A percentile compares a stretch with the other conserved stretches of the same genome.
Evolutionary conservation across 2,113 vertebrate genomes (phyloP).

Genomic region (Scytalopus superciliaris): DNA sequence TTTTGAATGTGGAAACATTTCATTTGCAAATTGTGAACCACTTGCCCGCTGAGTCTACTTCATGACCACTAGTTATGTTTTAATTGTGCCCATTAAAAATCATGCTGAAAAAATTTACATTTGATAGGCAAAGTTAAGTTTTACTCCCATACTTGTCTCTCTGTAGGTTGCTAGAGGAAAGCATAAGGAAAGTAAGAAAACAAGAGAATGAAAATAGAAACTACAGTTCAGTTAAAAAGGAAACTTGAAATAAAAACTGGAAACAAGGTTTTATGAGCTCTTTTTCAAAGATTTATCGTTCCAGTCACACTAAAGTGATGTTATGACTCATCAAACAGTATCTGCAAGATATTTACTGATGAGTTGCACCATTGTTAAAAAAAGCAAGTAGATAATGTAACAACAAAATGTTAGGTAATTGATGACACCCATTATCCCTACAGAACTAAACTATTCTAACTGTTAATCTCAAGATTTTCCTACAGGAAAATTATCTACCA

Average conservation of each 20-base stretch:
- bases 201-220: conserved; percentile 87
- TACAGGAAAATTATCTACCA: conserved; percentile 60
- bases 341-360: conserved; percentile 48
- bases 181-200: conserved; percentile 92
- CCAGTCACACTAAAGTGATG: conserved; percentile 52
- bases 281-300: conserved; percentile 52
- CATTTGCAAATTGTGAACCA: conserved; percentile 90
- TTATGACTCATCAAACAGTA: conserved; percentile 42
- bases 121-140: conserved; percentile 99
- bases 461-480: conserved; percentile 30
- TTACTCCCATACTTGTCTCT: conserved; percentile 99
- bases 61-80: conserved; percentile 94
- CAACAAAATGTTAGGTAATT: conserved; percentile 60
- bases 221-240: conserved; percentile 78
- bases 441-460: conserved; percentile 63
- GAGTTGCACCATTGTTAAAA: neutral
- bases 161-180: conserved; percentile 99
- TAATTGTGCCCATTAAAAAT: conserved; percentile 95
- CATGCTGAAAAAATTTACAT: conserved; percentile 99
- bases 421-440: conserved; percentile 34
- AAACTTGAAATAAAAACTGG: conserved; percentile 69
- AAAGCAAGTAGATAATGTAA: conserved; percentile 47
- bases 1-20: conserved; percentile 74
- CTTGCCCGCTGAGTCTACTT: conserved; percentile 97
- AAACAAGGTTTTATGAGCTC: conserved; percentile 64